These are phyloP conservation scores for Drosophila bunnanda DNA, from an alignment of 2,888 invertebrate genomes.

Conservation along the genomic window DNA sequence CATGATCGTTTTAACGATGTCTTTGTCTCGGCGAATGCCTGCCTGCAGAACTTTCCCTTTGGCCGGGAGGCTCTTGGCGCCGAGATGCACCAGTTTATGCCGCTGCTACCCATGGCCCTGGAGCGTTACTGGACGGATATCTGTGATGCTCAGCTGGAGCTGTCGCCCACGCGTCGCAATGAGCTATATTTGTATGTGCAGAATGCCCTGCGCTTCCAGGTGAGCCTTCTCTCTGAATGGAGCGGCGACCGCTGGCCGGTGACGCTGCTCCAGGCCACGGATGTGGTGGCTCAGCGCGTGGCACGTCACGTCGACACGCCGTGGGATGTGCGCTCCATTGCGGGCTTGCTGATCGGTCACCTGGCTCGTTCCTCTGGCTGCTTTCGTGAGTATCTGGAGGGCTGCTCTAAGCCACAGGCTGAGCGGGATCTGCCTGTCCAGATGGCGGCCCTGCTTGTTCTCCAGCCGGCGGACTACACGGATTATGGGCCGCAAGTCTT, in stretches of 20 bases:
- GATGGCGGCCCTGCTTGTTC: slow-evolving; percentile 79
- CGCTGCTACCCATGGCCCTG: slow-evolving; percentile 73
- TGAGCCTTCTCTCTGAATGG: slow-evolving; percentile 84
- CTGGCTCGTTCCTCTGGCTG: slow-evolving; percentile 85
- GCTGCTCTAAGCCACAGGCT: slow-evolving; percentile 50
- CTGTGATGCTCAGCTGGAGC: slow-evolving; percentile 2
- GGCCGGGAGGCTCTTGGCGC: slow-evolving; percentile 75
- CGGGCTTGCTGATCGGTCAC: slow-evolving; percentile 86
- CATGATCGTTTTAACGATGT: slow-evolving; percentile 65
- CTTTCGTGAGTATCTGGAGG: slow-evolving; percentile 61
- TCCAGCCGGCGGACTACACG: slow-evolving; percentile 70
- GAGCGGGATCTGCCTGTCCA: slow-evolving; percentile 68
- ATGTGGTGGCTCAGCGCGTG: slow-evolving; percentile 79
- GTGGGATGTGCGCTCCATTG: slow-evolving; percentile 88
- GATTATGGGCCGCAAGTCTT: slow-evolving; percentile 51
- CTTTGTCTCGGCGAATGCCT: slow-evolving; percentile 77
- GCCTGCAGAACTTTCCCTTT: slow-evolving; percentile 83
- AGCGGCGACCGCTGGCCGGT: slow-evolving; percentile 80
- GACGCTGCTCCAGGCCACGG: slow-evolving; percentile 46
- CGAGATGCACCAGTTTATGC: slow-evolving; percentile 67
- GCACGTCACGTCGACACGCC: slow-evolving; percentile 86
- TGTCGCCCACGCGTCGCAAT: slow-evolving; percentile 83
- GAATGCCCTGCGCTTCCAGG: slow-evolving; percentile 84
- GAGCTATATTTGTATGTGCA: slow-evolving; percentile 83
- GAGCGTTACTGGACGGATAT: slow-evolving; percentile 71